Base-by-base conservation (phyloP, 37 sponge, comb jelly and placozoan species). In the Chondrilla cf. caribensis region DNA sequence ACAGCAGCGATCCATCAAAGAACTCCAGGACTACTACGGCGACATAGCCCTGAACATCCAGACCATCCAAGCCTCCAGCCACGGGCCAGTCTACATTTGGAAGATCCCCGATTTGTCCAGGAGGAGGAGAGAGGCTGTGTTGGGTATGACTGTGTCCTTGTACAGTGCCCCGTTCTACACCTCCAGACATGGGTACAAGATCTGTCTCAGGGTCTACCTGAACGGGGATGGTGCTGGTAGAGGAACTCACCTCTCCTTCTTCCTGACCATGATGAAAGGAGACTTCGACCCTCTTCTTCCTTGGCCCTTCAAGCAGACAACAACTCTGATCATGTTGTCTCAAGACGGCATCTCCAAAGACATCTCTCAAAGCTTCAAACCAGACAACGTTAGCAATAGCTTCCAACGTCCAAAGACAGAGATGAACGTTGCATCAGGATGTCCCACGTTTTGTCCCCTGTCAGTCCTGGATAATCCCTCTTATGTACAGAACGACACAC, bases 131-230 rank as follows among this genome's bases (percentile, higher is more conserved):
- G 95, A 94, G 26, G 95, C 95, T 37, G 79, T 41, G n/a, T 42
- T 54, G 11, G 95, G 91, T 0, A 87, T 60, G 60, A 89, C 87
- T 0, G 43, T 94, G 47, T 94, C 95, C 2, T 82, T 94, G 25
- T 94, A 94, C 79, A 85, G 86, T 58, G 91, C 95, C 33, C 95
- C 95, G 0, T 94, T 94, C 87, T 94, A 82, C 82, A 94, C 91
- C 32, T 81, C 87, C 33, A 81, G 89, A 17, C 83, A 88, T 60
- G 95, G 95, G 14, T 94, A 94, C 86, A 90, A 88, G 83, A 38
- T 94, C 57, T 94, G 95, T 58, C 83, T 90, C 38, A 29, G 95
- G 21, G 79, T 94, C 9, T 94, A 94, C 57, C 83, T 94, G 84
- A 82, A 90, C 81, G 95, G 95, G 43, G 95, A 94, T 86, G 95